Evolutionary conservation across 2,113 vertebrate species (phyloP).

Genomic region (Chamaea fasciata): DNA sequence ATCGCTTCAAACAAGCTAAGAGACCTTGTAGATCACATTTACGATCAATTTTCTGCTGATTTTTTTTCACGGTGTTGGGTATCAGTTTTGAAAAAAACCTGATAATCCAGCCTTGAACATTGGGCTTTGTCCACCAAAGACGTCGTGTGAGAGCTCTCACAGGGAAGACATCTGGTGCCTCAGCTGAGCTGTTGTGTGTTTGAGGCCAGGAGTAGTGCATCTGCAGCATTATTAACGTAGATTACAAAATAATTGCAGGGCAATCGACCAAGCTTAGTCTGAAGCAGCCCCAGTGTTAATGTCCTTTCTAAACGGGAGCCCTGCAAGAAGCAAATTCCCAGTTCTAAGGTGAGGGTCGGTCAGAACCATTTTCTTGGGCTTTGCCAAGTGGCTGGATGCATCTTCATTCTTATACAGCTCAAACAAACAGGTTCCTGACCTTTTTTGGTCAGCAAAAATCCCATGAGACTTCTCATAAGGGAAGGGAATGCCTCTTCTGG

Average conservation of each 20-base stretch:
- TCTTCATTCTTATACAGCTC: neutral
- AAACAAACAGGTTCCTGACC: neutral
- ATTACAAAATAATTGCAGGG: neutral
- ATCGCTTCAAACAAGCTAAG: neutral
- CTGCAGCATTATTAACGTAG: neutral
- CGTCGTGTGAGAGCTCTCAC: neutral
- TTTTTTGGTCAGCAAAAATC: neutral
- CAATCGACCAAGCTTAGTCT: neutral
- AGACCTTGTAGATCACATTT: neutral
- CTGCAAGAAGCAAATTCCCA: neutral
- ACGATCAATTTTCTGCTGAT: neutral
- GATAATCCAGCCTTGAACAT: neutral
- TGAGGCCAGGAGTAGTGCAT: neutral
- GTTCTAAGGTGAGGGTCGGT: neutral
- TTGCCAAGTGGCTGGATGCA: neutral
- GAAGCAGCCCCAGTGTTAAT: fast-evolving
- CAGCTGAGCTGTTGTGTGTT: neutral
- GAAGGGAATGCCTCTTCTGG: neutral
- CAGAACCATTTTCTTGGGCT: neutral
- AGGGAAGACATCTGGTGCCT: conserved; percentile 25
- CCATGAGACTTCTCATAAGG: neutral
- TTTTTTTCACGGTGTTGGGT: neutral
- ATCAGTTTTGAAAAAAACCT: neutral
- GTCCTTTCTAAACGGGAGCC: neutral
- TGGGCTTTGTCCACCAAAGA: conserved; percentile 15